Conservation (phyloP, 2,113 vertebrate species). For the Acrocephalus kingi region DNA sequence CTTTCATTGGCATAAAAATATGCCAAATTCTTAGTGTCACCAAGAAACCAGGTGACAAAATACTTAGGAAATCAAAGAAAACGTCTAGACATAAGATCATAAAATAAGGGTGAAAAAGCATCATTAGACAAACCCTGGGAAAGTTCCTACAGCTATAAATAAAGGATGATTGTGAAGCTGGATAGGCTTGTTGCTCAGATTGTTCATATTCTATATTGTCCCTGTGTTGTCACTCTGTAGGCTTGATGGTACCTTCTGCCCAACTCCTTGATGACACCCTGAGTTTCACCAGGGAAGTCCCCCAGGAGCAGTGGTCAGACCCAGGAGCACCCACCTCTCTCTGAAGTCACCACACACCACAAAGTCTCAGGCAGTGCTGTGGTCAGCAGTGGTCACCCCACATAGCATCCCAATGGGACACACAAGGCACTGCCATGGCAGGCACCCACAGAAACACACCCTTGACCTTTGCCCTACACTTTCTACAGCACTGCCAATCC, state of each 20-base stretch:
- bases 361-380: neutral
- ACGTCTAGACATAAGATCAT: neutral
- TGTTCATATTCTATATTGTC: neutral
- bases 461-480: neutral
- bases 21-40: neutral
- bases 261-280: neutral
- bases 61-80: neutral
- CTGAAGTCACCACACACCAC: rapidly evolving
- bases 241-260: neutral
- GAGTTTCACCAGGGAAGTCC: neutral
- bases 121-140: neutral
- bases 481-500: neutral
- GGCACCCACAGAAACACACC: neutral
- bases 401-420: neutral
- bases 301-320: neutral
- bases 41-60: neutral
- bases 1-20: neutral
- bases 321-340: neutral
- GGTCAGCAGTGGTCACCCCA: neutral
- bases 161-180: neutral
- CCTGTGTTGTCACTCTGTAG: neutral
- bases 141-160: neutral
- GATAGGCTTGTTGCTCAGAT: neutral
- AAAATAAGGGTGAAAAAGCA: neutral
- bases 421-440: neutral